Evolutionary conservation across 2,888 invertebrate genomes (phyloP).

Genomic region (Eilema caniola): DNA sequence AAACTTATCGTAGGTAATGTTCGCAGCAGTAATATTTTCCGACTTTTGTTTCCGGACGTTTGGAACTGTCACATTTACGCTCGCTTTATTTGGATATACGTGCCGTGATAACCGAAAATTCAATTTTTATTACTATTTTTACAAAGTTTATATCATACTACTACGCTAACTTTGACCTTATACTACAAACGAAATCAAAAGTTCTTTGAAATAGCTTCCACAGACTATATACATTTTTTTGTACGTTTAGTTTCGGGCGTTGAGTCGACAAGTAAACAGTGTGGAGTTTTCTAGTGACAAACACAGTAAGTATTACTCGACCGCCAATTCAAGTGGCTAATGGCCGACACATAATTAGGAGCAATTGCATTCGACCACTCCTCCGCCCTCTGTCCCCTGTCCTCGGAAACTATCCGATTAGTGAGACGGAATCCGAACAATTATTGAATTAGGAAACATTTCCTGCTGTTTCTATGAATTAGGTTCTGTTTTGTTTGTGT

Average conservation of each 20-base stretch:
- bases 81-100: conserved; percentile 14
- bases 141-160: background rate
- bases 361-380: conserved; percentile 57
- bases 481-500: conserved; percentile 30
- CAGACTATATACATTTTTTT: conserved; percentile 28
- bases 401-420: conserved; percentile 61
- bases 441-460: conserved; percentile 79
- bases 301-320: conserved; percentile 37
- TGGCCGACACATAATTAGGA: conserved; percentile 59
- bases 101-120: background rate
- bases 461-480: conserved; percentile 66
- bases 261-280: conserved; percentile 28
- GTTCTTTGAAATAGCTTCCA: too few relatives aligned
- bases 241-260: conserved; percentile 29
- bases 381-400: conserved; percentile 43
- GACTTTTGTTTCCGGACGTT: conserved; percentile 23
- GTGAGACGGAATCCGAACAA: conserved; percentile 69
- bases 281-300: conserved; percentile 37
- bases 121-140: conserved; percentile 5
- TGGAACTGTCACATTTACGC: conserved; percentile 11
- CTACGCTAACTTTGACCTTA: background rate
- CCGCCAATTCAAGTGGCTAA: conserved; percentile 63
- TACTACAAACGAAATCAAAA: background rate
- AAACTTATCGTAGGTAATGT: conserved; percentile 26
- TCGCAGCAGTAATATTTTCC: conserved; percentile 31